Conservation (phyloP, 2,888 invertebrate genomes). For the Lasioglossum malachurum region DNA sequence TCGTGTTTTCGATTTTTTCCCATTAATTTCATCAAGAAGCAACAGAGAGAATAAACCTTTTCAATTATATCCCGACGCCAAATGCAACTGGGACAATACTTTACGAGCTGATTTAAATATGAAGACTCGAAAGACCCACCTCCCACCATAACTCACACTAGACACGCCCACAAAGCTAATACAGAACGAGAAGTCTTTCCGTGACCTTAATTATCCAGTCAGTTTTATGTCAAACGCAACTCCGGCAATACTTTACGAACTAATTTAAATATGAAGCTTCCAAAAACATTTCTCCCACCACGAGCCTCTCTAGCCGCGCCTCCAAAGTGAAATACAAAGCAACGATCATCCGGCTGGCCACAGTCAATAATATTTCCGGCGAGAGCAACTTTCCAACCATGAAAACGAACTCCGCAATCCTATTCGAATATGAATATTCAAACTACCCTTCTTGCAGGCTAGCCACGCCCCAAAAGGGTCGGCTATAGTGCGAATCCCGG, state of each 20-base stretch:
- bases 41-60: not conserved
- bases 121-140: too few species aligned
- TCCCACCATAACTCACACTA: not conserved
- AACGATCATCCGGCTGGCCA: not conserved
- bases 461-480: not conserved
- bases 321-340: not conserved
- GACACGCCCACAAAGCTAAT: not conserved
- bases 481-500: not conserved
- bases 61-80: not conserved
- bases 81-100: not conserved
- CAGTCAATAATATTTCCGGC: not conserved
- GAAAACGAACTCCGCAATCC: not conserved
- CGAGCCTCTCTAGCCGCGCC: not conserved
- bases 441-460: not conserved
- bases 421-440: not conserved
- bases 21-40: not conserved
- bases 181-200: not conserved
- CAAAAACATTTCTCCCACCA: not conserved
- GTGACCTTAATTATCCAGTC: not conserved
- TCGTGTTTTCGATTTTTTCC: not conserved
- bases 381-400: not conserved
- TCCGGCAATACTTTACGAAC: not conserved
- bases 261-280: not conserved
- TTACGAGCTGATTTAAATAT: not conserved
- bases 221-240: not conserved